Percentiles rank a stretch among this genome's conserved stretches.
Evolutionary conservation across 1,140 invertebrate genomes (phyloP).

Genomic region (Heterodera schachtii): DNA sequence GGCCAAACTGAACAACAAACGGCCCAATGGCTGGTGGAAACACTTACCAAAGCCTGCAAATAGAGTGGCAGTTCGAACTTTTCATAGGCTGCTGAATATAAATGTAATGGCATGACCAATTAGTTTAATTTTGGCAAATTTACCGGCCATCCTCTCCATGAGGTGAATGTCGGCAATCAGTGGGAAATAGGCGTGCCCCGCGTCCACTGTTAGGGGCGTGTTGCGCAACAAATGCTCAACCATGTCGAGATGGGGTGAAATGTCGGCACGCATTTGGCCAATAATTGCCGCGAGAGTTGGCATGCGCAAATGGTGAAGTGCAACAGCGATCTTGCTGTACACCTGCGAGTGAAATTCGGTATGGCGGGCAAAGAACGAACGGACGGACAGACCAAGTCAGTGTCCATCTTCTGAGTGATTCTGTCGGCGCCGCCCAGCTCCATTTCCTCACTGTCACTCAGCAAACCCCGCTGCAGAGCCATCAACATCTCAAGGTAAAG

Average conservation of each 20-base stretch:
- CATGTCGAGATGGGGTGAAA: slow-evolving; percentile 31
- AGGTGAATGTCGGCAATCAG: slow-evolving; percentile 41
- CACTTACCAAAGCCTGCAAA: slow-evolving; percentile 33
- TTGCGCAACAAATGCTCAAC: slow-evolving; percentile 37
- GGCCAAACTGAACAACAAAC: too few relatives aligned
- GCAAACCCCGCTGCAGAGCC: slow-evolving; percentile 25
- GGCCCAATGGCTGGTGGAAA: neutral
- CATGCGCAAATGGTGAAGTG: slow-evolving; percentile 33
- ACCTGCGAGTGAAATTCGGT: too few relatives aligned
- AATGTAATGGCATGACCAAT: too few relatives aligned
- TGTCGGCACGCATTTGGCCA: slow-evolving; percentile 37
- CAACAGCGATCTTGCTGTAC: slow-evolving; percentile 32
- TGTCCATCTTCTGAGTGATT: slow-evolving; percentile 29
- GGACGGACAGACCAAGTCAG: slow-evolving; percentile 24
- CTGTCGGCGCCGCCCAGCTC: slow-evolving; percentile 11
- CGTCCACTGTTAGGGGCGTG: slow-evolving; percentile 36
- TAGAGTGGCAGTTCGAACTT: slow-evolving; percentile 36
- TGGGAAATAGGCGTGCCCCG: slow-evolving; percentile 42
- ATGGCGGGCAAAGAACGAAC: slow-evolving; percentile 14
- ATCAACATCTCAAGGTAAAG: slow-evolving; percentile 33
- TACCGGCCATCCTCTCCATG: slow-evolving; percentile 42
- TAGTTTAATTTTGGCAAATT: neutral
- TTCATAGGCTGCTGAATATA: slow-evolving; percentile 31
- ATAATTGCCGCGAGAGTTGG: slow-evolving; percentile 42
- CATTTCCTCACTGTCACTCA: neutral